phyloP scores from a whole-genome alignment of 2,888 invertebrate genomes.

The Entomobrya proxima region DNA sequence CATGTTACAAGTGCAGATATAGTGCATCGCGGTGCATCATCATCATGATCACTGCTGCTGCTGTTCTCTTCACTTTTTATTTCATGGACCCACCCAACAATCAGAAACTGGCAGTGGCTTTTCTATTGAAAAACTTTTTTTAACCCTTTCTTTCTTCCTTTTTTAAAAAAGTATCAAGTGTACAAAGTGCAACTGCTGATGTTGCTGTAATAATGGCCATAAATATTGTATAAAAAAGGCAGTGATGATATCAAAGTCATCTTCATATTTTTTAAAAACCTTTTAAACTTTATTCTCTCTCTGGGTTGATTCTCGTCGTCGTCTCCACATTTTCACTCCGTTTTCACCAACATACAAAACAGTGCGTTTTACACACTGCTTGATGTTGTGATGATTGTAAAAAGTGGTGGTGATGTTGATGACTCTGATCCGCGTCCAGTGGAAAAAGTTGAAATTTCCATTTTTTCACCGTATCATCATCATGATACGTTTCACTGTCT shows the following conservation, averaged over 20 bases:
- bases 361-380: no score
- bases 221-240: no score
- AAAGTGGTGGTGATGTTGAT: no score
- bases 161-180: background rate
- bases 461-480: background rate
- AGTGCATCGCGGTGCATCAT: constrained; percentile 10
- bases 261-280: background rate
- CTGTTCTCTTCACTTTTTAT: background rate
- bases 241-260: background rate
- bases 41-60: no score
- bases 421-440: no score
- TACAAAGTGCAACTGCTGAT: background rate
- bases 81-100: background rate
- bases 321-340: background rate
- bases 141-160: background rate
- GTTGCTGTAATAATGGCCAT: background rate
- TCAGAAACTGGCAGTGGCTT: no score
- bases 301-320: background rate
- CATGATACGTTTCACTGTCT: no score
- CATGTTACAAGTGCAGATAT: no score
- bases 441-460: background rate
- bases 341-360: no score
- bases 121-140: background rate
- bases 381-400: no score
- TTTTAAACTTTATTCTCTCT: background rate